These are phyloP conservation scores for Cosmorhoe ocellata DNA, from an alignment of 2,888 invertebrate genomes.

Conservation along the genomic window DNA sequence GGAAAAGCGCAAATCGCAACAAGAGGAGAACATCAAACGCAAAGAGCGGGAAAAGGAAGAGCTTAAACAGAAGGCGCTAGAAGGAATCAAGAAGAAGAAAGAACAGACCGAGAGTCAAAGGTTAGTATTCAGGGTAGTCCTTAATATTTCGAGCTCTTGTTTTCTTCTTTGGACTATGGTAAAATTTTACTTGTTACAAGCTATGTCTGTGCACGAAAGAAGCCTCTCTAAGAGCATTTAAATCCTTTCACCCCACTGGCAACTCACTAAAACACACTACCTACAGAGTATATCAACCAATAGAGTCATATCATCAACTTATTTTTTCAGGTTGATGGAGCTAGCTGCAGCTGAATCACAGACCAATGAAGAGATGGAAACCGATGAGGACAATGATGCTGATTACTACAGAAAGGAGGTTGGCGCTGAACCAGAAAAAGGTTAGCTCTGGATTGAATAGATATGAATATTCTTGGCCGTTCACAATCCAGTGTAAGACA, in stretches of 20 bases:
- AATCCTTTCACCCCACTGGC: too few species aligned
- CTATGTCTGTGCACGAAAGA: too few species aligned
- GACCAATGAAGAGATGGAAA: constrained; percentile 59
- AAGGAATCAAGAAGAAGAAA: constrained; percentile 85
- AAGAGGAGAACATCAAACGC: constrained; percentile 87
- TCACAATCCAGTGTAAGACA: too few species aligned
- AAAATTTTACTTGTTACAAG: too few species aligned
- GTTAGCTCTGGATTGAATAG: constrained; percentile 62
- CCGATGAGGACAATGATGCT: constrained; percentile 86
- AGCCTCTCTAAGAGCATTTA: too few species aligned
- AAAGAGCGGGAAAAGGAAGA: constrained; percentile 85
- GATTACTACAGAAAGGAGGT: constrained; percentile 94
- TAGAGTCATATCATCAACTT: too few species aligned
- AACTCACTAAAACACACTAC: too few species aligned
- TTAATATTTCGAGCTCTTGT: too few species aligned
- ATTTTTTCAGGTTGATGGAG: constrained; percentile 65
- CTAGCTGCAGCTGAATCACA: constrained; percentile 79
- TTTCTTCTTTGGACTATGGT: too few species aligned
- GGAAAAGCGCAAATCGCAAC: constrained; percentile 88
- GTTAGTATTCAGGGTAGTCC: too few species aligned
- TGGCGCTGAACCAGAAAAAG: constrained; percentile 93
- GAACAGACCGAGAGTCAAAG: constrained; percentile 73
- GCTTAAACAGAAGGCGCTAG: constrained; percentile 85
- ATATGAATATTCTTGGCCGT: too few species aligned
- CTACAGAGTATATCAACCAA: too few species aligned